These are phyloP conservation scores for Etia nguti DNA, from an alignment of 2,113 vertebrate species.

Conservation along the genomic window DNA sequence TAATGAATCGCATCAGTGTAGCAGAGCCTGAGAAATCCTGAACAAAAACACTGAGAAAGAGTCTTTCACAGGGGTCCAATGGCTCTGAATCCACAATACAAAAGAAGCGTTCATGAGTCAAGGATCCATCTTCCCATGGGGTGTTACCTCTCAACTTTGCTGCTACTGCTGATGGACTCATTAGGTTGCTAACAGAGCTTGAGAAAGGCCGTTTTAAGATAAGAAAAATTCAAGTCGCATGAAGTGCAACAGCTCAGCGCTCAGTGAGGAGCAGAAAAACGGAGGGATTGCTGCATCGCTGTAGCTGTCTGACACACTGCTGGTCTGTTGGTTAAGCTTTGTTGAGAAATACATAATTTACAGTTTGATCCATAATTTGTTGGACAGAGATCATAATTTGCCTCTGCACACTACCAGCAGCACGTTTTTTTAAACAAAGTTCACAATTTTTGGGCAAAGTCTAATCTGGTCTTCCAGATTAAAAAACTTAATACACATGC, in stretches of 20 bases:
- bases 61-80: neutral
- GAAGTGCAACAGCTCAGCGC: neutral
- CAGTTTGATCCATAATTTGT: neutral
- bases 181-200: neutral
- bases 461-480: neutral
- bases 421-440: rapidly evolving
- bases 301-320: neutral
- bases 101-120: neutral
- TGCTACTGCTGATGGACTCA: neutral
- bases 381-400: rapidly evolving
- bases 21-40: neutral
- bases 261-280: neutral
- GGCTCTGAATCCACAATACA: neutral
- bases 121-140: neutral
- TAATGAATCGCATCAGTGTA: neutral
- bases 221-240: neutral
- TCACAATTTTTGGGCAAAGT: neutral
- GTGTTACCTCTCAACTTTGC: neutral
- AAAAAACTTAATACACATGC: neutral
- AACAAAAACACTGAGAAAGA: neutral
- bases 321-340: rapidly evolving
- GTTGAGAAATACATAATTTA: neutral
- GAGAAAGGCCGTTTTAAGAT: neutral
- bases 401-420: neutral
- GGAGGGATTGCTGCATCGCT: neutral